Percentiles rank a stretch among this genome's conserved stretches.
Conservation (phyloP, 1,140 invertebrate species). For the Monomorium pharaonis region DNA sequence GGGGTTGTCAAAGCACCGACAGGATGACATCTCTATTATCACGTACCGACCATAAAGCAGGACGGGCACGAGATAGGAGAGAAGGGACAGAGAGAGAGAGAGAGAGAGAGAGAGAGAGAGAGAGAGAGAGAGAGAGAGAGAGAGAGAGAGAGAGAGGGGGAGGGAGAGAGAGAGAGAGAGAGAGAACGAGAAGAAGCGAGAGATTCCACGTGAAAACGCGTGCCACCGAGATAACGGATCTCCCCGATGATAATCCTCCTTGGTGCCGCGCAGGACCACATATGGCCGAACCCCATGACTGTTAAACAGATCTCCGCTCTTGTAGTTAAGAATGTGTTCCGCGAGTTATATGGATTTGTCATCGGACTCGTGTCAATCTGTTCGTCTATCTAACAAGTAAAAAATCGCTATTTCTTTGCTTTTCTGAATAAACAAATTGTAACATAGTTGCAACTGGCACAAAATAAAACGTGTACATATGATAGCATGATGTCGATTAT, state of each 20-base stretch:
- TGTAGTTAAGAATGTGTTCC: constrained; percentile 34
- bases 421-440: background rate
- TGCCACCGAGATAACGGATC: constrained; percentile 84
- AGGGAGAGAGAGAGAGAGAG: background rate
- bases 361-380: constrained; percentile 20
- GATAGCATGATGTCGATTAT: background rate
- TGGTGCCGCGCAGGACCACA: constrained; percentile 73
- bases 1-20: constrained; percentile 83
- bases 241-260: constrained; percentile 82
- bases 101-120: background rate
- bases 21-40: constrained; percentile 85
- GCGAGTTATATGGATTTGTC: constrained; percentile 17
- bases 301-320: constrained; percentile 67
- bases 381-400: background rate
- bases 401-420: background rate
- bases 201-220: constrained; percentile 74
- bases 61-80: constrained; percentile 47
- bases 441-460: background rate
- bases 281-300: constrained; percentile 75
- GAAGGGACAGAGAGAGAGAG: background rate
- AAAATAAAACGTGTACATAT: background rate
- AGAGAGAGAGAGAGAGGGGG: constrained; percentile 33
- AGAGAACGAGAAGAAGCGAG: constrained; percentile 63
- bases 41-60: constrained; percentile 69
- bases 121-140: constrained; percentile 45